A percentile compares a stretch with the other conserved stretches of the same genome.
Evolutionary conservation across 2,888 invertebrate species (phyloP).

Genomic region (Pseudolycoriella hygida): DNA sequence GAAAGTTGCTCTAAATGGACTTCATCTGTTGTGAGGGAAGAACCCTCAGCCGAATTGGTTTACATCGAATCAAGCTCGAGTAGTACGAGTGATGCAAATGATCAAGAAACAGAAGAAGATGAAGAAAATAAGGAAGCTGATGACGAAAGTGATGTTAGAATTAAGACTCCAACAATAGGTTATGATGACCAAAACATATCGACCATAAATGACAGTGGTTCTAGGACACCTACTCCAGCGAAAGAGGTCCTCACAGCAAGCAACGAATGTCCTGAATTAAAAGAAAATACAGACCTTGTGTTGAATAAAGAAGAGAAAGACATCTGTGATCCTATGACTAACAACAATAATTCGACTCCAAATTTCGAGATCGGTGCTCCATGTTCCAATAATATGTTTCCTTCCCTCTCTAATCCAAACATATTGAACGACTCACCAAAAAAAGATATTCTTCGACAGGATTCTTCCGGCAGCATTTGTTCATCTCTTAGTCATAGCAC

Average conservation of each 20-base stretch:
- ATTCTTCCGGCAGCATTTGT: conserved; percentile 41
- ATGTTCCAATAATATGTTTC: conserved; percentile 11
- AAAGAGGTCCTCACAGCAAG: background rate
- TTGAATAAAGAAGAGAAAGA: background rate
- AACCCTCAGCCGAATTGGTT: conserved; percentile 45
- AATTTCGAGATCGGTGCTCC: conserved; percentile 10
- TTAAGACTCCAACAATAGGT: conserved; percentile 16
- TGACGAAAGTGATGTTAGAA: conserved; percentile 10
- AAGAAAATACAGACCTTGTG: background rate
- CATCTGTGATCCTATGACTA: background rate
- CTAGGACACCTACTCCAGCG: background rate
- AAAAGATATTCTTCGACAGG: conserved; percentile 29
- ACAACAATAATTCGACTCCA: background rate
- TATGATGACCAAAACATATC: conserved; percentile 6
- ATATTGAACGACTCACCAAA: conserved; percentile 16
- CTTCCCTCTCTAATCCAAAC: background rate
- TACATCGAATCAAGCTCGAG: conserved; percentile 49
- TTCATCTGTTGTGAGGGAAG: conserved; percentile 30
- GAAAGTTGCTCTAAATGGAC: conserved; percentile 40
- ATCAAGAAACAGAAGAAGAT: conserved; percentile 32
- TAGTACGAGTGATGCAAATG: conserved; percentile 36
- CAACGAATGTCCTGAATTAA: background rate
- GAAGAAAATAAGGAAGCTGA: conserved; percentile 31
- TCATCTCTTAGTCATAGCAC: conserved; percentile 37
- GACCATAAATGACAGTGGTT: background rate